Base-by-base conservation (phyloP, 2,797 vertebrate species). In the Potorous gilbertii region DNA sequence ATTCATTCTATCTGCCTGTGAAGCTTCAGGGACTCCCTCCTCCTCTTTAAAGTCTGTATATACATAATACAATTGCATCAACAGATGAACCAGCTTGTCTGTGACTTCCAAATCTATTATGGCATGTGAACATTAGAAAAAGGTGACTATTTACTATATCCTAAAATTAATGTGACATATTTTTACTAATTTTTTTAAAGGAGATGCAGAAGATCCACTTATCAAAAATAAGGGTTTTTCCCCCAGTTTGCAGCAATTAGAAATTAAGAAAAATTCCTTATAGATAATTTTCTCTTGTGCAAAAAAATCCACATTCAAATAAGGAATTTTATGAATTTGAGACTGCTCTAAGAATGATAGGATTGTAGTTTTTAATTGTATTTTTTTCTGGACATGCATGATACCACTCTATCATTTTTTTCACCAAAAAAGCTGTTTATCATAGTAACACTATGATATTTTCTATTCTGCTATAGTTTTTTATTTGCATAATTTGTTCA, bases 61-160 rank as follows among this genome's bases (percentile, higher is more conserved):
- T 92, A 96, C 57, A 74, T 96, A 94, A 93, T n/a, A 96, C 94
- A 96, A 95, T 94, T 95, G 66, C 89, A 97, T 97, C 96, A 96
- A 91, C 94, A 97, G 97, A 97, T 54, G 52, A 54, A 18, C 21
- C 21, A 81, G 9, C 14, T 81, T 27, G 40, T 74, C 66, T 74
- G 18, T 87, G 74, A 87, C 74, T 87, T 50, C 40, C 9, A 1
- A 50, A 50, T 27, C 40, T 87, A 9, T 46, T 12, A 87, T 50
- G 24, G 40, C 21, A 87, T 50, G 4, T 87, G 40, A 87, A 27
- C 3, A 24, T 27, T 87, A 50, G 8, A 50, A 87, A 81, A 87
- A 87, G 21, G 11, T 87, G 21, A 62, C 57, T 94, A 28, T 92
- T 27, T 66, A 40, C 29, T 46, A 18, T 16, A 92, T 56, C 10